phyloP scores from a whole-genome alignment of 2,113 vertebrate species.

The Hippopotamus amphibius region DNA sequence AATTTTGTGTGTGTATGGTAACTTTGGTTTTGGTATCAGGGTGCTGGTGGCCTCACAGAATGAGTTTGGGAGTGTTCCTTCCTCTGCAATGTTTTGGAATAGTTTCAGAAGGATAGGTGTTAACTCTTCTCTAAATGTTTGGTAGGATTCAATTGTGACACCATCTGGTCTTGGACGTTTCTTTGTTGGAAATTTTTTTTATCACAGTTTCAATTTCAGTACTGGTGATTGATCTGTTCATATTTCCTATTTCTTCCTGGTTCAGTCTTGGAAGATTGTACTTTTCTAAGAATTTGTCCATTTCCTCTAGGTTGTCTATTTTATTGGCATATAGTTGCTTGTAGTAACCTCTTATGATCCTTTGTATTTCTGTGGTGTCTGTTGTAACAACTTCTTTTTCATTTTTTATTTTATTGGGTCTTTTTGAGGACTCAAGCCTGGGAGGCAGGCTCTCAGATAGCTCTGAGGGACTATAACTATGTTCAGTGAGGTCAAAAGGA shows the following conservation, averaged over 20 bases:
- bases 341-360: neutral
- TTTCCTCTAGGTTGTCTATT: neutral
- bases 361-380: neutral
- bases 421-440: too few relatives aligned
- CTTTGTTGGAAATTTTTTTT: neutral
- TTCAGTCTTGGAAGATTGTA: neutral
- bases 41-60: neutral
- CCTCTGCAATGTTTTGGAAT: neutral
- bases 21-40: neutral
- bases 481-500: neutral
- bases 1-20: neutral
- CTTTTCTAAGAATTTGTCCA: neutral
- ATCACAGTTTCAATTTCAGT: too few relatives aligned
- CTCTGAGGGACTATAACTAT: neutral
- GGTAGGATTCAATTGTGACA: neutral
- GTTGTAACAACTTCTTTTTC: neutral
- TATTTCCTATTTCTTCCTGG: neutral
- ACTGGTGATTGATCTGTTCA: too few relatives aligned
- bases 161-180: neutral
- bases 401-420: too few relatives aligned
- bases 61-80: neutral
- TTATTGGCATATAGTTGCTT: neutral
- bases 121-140: neutral
- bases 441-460: too few relatives aligned
- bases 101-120: too few relatives aligned